Conservation (phyloP, 2,113 vertebrate genomes). For the Xiphophorus couchianus region DNA sequence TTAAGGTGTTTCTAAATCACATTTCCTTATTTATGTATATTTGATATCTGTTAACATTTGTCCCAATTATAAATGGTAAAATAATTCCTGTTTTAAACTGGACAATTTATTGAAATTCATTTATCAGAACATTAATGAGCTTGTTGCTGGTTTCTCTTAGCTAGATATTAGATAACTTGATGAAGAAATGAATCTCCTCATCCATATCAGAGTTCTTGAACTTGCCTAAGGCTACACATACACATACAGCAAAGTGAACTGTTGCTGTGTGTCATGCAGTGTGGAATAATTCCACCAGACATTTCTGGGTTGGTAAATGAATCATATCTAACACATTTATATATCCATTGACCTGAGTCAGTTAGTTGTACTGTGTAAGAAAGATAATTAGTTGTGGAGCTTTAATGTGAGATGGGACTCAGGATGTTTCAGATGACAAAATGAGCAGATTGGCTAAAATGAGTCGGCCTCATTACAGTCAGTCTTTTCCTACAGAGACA, state of each 20-base stretch:
- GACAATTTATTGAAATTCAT: background rate
- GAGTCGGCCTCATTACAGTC: conserved; percentile 42
- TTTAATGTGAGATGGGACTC: conserved; percentile 20
- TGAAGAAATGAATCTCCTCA: background rate
- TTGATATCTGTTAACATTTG: too few species aligned
- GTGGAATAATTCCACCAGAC: conserved; percentile 48
- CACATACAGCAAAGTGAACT: conserved; percentile 28
- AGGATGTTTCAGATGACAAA: conserved; percentile 28
- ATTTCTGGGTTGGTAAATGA: conserved; percentile 59
- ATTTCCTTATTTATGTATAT: too few species aligned
- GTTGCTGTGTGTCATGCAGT: conserved; percentile 12
- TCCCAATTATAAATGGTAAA: too few species aligned
- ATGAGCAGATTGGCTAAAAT: conserved; percentile 30
- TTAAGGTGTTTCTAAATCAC: too few species aligned
- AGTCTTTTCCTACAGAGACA: conserved; percentile 24
- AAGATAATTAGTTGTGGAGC: conserved; percentile 33
- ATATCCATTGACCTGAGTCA: conserved; percentile 50
- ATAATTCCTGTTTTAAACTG: too few species aligned
- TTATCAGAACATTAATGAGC: background rate
- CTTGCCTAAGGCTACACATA: conserved; percentile 20
- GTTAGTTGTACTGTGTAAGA: conserved; percentile 26
- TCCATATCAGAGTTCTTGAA: background rate
- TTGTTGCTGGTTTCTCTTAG: background rate
- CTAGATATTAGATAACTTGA: background rate
- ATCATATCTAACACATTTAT: conserved; percentile 44